These are phyloP conservation scores for Polymixis lichenea DNA, from an alignment of 2,888 invertebrate genomes.

Conservation along the genomic window DNA sequence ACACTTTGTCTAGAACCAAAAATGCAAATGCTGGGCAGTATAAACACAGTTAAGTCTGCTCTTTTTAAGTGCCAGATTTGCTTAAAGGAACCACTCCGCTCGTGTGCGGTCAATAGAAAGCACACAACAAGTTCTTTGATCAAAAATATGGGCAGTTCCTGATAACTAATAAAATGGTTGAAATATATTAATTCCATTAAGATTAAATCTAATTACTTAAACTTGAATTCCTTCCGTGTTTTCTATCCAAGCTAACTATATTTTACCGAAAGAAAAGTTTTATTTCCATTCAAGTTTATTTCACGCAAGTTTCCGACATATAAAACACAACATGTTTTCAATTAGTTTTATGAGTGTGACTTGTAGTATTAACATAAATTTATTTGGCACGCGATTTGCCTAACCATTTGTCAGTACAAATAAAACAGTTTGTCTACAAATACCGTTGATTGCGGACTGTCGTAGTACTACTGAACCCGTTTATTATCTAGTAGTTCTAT, in stretches of 20 bases:
- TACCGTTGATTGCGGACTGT: slow-evolving; percentile 21
- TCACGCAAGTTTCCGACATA: not conserved
- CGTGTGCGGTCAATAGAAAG: slow-evolving; percentile 44
- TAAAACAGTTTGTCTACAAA: slow-evolving; percentile 38
- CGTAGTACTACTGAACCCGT: slow-evolving; percentile 26
- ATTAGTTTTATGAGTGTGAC: slow-evolving; percentile 49
- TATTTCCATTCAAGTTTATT: slow-evolving; percentile 7
- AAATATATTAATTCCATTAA: slow-evolving; percentile 23
- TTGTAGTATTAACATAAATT: slow-evolving; percentile 38
- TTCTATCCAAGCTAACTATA: not conserved
- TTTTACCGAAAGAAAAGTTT: not conserved
- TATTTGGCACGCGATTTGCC: slow-evolving; percentile 48
- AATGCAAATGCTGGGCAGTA: not conserved
- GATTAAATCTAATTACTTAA: slow-evolving; percentile 14
- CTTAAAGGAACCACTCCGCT: slow-evolving; percentile 19
- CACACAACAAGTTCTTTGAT: slow-evolving; percentile 44
- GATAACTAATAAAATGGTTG: slow-evolving; percentile 28
- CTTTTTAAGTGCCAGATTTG: slow-evolving; percentile 5
- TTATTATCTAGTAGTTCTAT: slow-evolving; percentile 38
- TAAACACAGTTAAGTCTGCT: not conserved
- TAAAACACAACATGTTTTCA: slow-evolving; percentile 35
- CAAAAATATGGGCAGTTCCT: slow-evolving; percentile 31
- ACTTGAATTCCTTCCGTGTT: not conserved
- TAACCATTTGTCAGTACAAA: slow-evolving; percentile 42
- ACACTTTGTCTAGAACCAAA: not conserved